Evolutionary conservation across 2,113 vertebrate genomes (phyloP).

Genomic region (Tringa solitaria): DNA sequence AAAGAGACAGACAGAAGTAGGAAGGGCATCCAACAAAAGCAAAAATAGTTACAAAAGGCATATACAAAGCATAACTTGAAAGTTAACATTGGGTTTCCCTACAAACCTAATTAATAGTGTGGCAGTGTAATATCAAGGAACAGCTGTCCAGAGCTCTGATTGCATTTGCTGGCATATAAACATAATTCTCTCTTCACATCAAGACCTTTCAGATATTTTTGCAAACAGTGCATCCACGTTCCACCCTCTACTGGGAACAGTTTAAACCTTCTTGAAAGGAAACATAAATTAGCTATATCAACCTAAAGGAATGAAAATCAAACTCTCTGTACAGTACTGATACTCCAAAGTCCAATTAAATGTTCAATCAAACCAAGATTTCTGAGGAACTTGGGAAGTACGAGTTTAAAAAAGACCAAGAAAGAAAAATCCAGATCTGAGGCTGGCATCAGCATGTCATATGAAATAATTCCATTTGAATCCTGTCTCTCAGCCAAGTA

Average conservation of each 20-base stretch:
- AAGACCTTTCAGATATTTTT: background rate
- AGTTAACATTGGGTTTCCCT: background rate
- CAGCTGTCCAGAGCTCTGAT: background rate
- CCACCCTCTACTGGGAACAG: background rate
- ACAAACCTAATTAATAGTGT: background rate
- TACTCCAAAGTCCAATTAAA: background rate
- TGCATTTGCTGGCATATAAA: background rate
- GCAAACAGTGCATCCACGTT: background rate
- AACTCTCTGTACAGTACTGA: background rate
- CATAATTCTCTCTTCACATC: background rate
- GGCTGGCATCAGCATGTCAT: conserved; percentile 46
- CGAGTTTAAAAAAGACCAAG: conserved; percentile 15
- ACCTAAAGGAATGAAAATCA: conserved; percentile 5
- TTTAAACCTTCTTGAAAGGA: conserved; percentile 12
- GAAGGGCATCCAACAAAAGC: background rate
- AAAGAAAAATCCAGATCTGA: conserved; percentile 48
- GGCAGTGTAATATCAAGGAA: background rate
- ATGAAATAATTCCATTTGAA: conserved; percentile 55
- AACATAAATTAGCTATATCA: background rate
- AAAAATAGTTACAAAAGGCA: background rate
- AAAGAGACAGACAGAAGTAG: background rate
- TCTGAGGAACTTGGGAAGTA: background rate
- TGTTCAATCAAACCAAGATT: conserved; percentile 5
- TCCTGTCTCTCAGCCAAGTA: conserved; percentile 48
- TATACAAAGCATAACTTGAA: background rate